phyloP scores from a whole-genome alignment of 2,888 invertebrate genomes.

The Protodeltote pygarga region DNA sequence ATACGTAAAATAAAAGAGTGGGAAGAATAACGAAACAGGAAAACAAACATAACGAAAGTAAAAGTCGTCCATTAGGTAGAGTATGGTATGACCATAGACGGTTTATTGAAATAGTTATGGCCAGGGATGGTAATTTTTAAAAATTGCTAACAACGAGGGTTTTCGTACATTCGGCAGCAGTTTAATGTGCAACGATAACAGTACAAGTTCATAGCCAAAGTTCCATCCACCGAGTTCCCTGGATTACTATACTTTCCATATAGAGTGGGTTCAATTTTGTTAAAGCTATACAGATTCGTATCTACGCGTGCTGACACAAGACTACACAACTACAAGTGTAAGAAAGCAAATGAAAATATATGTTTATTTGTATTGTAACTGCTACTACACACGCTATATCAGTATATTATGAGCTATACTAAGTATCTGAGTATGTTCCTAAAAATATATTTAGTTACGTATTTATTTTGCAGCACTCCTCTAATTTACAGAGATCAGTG shows the following conservation, averaged over 20 bases:
- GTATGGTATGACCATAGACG: constrained; percentile 74
- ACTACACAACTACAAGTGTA: constrained; percentile 51
- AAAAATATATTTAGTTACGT: background rate
- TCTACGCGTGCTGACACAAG: constrained; percentile 60
- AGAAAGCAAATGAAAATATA: constrained; percentile 49
- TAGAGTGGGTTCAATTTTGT: constrained; percentile 76
- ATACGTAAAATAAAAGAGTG: constrained; percentile 62
- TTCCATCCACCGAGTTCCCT: constrained; percentile 74
- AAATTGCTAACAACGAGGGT: constrained; percentile 76
- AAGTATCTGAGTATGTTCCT: constrained; percentile 3
- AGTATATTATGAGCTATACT: constrained; percentile 12
- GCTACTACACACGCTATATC: constrained; percentile 11
- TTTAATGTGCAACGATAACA: constrained; percentile 81
- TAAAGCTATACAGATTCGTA: constrained; percentile 74
- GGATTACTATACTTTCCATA: constrained; percentile 79
- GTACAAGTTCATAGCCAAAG: constrained; percentile 84
- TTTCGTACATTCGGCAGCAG: constrained; percentile 75
- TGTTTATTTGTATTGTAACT: constrained; percentile 28
- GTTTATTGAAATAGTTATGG: constrained; percentile 84
- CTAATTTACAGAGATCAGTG: background rate
- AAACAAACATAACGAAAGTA: constrained; percentile 77
- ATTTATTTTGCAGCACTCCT: background rate
- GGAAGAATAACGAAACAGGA: constrained; percentile 64
- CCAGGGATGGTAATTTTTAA: constrained; percentile 77
- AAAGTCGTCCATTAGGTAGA: constrained; percentile 77